Conservation (phyloP, 2,888 invertebrate species). For the Psococerastis gibbosa region DNA sequence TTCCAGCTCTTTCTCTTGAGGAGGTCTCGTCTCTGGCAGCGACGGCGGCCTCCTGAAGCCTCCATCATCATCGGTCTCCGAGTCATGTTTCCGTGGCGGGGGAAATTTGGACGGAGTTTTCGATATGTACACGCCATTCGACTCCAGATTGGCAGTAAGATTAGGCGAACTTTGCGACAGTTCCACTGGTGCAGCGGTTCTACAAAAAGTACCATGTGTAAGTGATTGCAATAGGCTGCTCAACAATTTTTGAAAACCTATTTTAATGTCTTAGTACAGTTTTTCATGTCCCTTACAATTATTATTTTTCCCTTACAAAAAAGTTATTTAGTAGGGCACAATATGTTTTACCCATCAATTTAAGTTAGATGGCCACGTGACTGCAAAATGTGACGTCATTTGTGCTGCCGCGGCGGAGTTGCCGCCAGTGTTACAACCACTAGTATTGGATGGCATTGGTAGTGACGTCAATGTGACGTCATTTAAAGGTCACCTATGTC, state of each 20-base stretch:
- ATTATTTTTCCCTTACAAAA: no score
- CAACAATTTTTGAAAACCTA: not conserved
- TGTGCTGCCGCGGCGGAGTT: no score
- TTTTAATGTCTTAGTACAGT: no score
- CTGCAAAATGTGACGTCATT: no score
- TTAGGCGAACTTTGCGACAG: conserved; percentile 4
- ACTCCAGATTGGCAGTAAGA: conserved; percentile 4
- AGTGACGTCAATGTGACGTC: no score
- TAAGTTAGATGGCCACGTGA: no score
- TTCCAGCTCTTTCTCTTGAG: conserved; percentile 19
- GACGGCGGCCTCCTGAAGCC: conserved; percentile 11
- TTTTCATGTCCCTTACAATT: no score
- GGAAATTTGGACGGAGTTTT: conserved; percentile 8
- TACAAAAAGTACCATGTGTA: not conserved
- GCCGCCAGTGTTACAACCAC: no score
- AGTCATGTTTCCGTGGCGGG: not conserved
- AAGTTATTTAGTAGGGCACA: no score
- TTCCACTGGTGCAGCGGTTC: not conserved
- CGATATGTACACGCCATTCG: conserved; percentile 2
- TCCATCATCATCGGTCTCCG: conserved; percentile 7
- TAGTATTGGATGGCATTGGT: no score
- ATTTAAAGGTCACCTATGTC: no score
- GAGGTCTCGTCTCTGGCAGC: conserved; percentile 15
- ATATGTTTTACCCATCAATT: no score
- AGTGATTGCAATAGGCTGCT: not conserved